Evolutionary conservation across 2,113 vertebrate species (phyloP), one percentile per base, ranked within the genome.

Genomic region (Theristicus caerulescens): DNA sequence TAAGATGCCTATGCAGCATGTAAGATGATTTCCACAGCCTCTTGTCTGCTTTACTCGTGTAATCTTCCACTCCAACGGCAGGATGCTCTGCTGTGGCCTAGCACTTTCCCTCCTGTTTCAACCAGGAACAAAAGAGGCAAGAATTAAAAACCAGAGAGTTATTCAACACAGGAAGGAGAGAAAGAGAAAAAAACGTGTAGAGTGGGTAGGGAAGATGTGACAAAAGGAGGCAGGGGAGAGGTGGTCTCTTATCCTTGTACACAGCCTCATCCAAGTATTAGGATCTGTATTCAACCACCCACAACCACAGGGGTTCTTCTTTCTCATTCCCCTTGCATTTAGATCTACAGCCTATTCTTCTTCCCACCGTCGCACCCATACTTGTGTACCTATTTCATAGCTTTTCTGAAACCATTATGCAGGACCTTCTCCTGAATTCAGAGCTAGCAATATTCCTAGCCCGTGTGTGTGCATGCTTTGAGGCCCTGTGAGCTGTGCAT

Each of bases 121-220:
- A 47, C 38, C 16, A 59, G 61, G 26, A 66, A 9, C n/a, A 70
- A 2, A 19, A 38, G 36, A 31, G 72, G 17, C 40, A 57, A 49
- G 57, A 22, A 34, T 10, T 6, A 11, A 55, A 36, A 8, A 7
- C 2, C 34, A 25, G 49, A 19, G 36, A 58, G 16, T 32, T 88
- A 9, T 9, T 55, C 19, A 42, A 9, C 54, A 34, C 12, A 38
- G 58, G 21, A 49, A n/a, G 25, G 38, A 62, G 80, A 83, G 21
- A 10, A 27, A 9, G 29, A 42, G 49, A 12, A 5, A 0, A 1
- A 1, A 1, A 14, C 1, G 4, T 5, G 3, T 7, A 11, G 44
- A 16, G 62, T 5, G 54, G 34, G 61, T 29, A 82, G 82, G 24
- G 32, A 19, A 65, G 74, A 4, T 7, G 11, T 61, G 52, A 44